Base-by-base conservation (phyloP, 2,797 vertebrate genomes). In the Vultur gryphus region DNA sequence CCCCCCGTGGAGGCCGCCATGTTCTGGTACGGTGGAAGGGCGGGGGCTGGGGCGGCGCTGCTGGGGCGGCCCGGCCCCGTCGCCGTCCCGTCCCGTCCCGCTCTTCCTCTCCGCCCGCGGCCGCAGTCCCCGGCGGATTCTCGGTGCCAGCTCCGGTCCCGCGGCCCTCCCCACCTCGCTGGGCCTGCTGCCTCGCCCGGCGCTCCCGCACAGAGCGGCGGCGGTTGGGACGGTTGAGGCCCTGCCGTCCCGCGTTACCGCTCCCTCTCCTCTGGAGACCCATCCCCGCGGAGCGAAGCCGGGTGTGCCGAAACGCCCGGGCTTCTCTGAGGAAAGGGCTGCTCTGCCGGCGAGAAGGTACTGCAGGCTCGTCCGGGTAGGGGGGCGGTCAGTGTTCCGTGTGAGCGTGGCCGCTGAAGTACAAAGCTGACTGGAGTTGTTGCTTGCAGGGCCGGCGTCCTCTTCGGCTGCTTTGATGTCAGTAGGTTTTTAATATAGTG, bases 361-460 rank as follows among this genome's bases (percentile, higher is more conserved):
- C 31, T 11, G 76, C 49, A 3, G 70, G 21, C 51, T 26, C 29
- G 6, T 13, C 29, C 16, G 9, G 51, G 41, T 28, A 10, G 28
- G 18, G 17, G 23, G 39, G n/a, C 11, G 44, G 48, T 3, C 10
- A 43, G n/a, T 10, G 23, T 6, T n/a, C 4, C 11, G 3, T 2
- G 31, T 4, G 11, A 18, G 24, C 6, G 18, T 1, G 59, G 39
- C n/a, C 8, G 64, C 21, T 4, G 44, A 9, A 4, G 64, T 1
- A 3, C 5, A 1, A 2, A 3, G 13, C 16, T 16, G 51, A 0
- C 10, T 4, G 59, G 13, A 5, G 61, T 4, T 20, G 25, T 11
- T 10, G 44, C 43, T 15, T 8, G 5, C 16, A 3, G 16, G 31
- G 82, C 19, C 16, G 7, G n/a, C 31, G 9, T 13, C 19, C 29